Evolutionary conservation across 2,113 vertebrate species (phyloP).

Genomic region (Madoqua kirkii): DNA sequence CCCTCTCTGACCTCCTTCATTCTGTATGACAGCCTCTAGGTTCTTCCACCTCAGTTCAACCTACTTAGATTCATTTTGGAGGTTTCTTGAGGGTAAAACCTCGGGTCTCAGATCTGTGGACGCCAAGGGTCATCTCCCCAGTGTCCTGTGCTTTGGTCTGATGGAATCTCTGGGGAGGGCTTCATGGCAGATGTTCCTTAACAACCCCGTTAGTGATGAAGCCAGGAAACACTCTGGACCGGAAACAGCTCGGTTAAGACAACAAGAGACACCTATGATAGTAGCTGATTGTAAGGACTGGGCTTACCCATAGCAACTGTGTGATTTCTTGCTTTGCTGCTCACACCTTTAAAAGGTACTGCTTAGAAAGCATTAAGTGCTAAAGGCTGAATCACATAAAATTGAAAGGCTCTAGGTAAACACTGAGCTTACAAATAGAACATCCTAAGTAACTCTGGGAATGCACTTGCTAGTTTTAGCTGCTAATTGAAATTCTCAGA

Average conservation of each 20-base stretch:
- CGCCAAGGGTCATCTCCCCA: not conserved
- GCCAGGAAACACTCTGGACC: not conserved
- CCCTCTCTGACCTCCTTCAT: not conserved
- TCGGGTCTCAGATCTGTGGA: not conserved
- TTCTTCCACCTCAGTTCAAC: not conserved
- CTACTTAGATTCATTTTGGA: not conserved
- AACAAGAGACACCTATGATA: not conserved
- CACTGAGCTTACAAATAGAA: not conserved
- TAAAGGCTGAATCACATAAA: not conserved
- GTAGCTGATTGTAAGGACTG: not conserved
- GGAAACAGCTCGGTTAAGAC: not conserved
- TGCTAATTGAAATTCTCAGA: not conserved
- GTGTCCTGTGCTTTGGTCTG: not conserved
- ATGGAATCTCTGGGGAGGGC: not conserved
- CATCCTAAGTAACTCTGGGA: not conserved
- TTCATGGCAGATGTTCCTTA: not conserved
- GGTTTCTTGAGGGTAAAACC: not conserved
- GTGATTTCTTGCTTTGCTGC: not conserved
- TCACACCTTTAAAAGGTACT: not conserved
- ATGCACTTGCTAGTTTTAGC: not conserved
- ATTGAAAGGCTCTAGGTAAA: not conserved
- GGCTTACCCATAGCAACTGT: rapidly evolving
- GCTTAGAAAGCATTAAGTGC: not conserved
- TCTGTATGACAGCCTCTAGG: not conserved
- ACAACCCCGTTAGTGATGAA: not conserved